phyloP scores from a whole-genome alignment of 2,888 invertebrate species.

The Encarsia formosa region DNA sequence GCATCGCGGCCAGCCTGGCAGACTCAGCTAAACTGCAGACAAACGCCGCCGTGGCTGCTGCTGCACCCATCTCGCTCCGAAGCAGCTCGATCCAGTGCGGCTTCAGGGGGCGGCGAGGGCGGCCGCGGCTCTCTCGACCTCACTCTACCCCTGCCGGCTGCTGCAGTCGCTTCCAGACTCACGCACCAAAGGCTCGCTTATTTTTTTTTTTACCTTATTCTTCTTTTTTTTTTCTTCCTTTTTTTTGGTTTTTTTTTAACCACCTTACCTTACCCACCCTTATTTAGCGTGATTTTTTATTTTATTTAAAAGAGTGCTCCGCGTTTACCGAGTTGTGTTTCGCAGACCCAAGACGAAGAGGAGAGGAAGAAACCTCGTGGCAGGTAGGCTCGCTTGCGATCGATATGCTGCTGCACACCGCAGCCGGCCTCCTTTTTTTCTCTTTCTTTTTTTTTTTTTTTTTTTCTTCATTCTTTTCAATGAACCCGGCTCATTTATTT shows the following conservation, averaged over 20 bases:
- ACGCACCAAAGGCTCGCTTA: neutral
- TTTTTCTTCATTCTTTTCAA: too few relatives aligned
- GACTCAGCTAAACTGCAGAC: neutral
- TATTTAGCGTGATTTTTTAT: too few relatives aligned
- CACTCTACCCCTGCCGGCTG: conserved; percentile 26
- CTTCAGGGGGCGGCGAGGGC: conserved; percentile 51
- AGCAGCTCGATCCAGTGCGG: conserved; percentile 43
- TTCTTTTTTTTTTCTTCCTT: neutral
- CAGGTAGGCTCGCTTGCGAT: too few relatives aligned
- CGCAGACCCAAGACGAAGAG: too few relatives aligned
- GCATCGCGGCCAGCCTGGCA: neutral
- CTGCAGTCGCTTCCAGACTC: conserved; percentile 26
- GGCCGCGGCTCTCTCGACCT: conserved; percentile 40
- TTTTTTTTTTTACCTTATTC: neutral
- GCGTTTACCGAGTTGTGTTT: too few relatives aligned
- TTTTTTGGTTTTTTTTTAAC: neutral
- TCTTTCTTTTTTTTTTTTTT: too few relatives aligned
- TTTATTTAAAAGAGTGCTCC: too few relatives aligned
- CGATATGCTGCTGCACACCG: too few relatives aligned
- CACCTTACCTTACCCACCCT: too few relatives aligned
- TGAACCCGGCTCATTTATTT: too few relatives aligned
- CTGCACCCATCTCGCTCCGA: neutral
- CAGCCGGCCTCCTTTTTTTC: too few relatives aligned
- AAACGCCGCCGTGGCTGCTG: neutral
- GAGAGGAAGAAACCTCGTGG: too few relatives aligned